A percentile compares a stretch with the other conserved stretches of the same genome.
These are phyloP conservation scores for Luscinia megarhynchos DNA, from an alignment of 2,797 vertebrate genomes.

Conservation along the genomic window DNA sequence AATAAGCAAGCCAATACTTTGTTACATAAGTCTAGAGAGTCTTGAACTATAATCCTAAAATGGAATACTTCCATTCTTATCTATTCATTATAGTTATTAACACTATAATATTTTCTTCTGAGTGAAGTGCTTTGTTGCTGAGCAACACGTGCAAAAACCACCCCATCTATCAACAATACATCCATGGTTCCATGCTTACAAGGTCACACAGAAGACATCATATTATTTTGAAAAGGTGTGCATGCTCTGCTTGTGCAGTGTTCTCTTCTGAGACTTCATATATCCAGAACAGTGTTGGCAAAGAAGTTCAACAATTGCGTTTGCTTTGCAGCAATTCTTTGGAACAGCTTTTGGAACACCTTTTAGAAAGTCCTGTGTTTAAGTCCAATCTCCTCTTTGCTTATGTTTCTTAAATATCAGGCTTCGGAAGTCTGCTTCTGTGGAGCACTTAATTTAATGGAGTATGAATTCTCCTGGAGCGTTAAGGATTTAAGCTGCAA, in stretches of 20 bases:
- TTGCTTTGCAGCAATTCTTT: not conserved
- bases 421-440: not conserved
- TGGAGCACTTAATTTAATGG: slow-evolving; percentile 47
- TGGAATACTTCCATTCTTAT: not conserved
- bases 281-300: not conserved
- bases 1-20: not conserved
- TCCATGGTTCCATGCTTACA: not conserved
- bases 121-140: not conserved
- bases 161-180: not conserved
- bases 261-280: not conserved
- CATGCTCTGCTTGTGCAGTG: accelerated
- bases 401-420: not conserved
- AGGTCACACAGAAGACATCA: not conserved
- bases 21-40: not conserved
- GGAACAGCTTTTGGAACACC: not conserved
- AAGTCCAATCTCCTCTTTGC: not conserved
- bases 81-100: not conserved
- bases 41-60: not conserved
- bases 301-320: not conserved
- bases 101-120: not conserved
- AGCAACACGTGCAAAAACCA: not conserved
- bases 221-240: not conserved
- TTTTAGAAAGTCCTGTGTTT: not conserved
- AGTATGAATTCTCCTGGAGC: slow-evolving; percentile 27
- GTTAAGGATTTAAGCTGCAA: slow-evolving; percentile 36